phyloP scores from a whole-genome alignment of 2,888 invertebrate species.

The Sarcophaga variegata region DNA sequence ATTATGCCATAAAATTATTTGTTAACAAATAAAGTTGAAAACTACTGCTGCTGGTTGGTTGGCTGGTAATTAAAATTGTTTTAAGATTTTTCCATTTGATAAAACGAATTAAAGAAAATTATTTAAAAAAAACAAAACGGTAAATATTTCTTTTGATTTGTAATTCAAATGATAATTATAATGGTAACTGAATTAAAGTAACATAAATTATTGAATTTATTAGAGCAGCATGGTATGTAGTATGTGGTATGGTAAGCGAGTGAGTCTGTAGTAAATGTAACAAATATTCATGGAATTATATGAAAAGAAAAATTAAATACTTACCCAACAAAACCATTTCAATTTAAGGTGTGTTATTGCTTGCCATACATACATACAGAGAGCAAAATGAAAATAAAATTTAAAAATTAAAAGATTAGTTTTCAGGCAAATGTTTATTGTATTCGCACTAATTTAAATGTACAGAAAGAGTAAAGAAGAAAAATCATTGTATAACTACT shows the following conservation, averaged over 20 bases:
- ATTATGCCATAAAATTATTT: slow-evolving; percentile 36
- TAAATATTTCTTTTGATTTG: slow-evolving; percentile 27
- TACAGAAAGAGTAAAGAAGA: not conserved
- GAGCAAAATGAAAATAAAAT: slow-evolving; percentile 9
- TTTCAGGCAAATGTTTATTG: slow-evolving; percentile 17
- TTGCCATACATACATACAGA: too few species aligned
- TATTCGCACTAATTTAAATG: slow-evolving; percentile 28
- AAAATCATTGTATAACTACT: slow-evolving; percentile 24
- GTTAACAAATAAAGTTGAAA: slow-evolving; percentile 10
- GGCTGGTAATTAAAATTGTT: slow-evolving; percentile 32
- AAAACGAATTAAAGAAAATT: slow-evolving; percentile 1
- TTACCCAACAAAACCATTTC: not conserved
- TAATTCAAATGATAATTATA: slow-evolving; percentile 26
- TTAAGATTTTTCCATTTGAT: not conserved
- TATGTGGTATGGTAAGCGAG: too few species aligned
- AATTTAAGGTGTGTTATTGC: slow-evolving; percentile 63
- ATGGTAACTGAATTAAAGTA: slow-evolving; percentile 38
- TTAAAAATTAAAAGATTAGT: slow-evolving; percentile 18
- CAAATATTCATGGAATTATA: not conserved
- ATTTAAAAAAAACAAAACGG: not conserved
- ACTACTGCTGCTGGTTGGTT: not conserved
- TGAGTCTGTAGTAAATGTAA: not conserved
- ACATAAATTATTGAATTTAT: slow-evolving; percentile 55
- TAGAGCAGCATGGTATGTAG: not conserved
- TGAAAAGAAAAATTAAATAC: slow-evolving; percentile 9